These are phyloP conservation scores for Rafetus swinhoei DNA, from an alignment of 2,113 vertebrate genomes.

Conservation along the genomic window DNA sequence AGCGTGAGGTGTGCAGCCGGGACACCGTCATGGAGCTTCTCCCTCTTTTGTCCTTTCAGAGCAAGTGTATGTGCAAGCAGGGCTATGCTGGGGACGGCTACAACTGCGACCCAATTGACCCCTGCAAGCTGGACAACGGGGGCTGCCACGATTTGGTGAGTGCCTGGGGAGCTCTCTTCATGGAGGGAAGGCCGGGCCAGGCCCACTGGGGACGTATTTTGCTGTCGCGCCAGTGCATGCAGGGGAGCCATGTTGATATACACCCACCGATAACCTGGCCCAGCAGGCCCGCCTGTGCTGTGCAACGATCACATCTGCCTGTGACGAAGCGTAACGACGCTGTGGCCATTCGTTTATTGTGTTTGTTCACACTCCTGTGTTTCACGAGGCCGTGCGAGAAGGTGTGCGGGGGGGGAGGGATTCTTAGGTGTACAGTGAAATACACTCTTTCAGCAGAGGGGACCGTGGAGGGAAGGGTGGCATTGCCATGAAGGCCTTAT, in stretches of 20 bases:
- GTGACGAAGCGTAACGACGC: not conserved
- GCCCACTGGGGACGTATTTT: not conserved
- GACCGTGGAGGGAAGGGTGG: not conserved
- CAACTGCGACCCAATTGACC: constrained; percentile 85
- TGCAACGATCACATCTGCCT: not conserved
- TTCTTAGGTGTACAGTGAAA: not conserved
- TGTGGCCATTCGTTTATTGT: not conserved
- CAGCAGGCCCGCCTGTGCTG: not conserved
- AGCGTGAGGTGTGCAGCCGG: too few relatives aligned
- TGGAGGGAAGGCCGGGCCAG: not conserved
- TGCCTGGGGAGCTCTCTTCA: not conserved
- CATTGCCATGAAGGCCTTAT: not conserved
- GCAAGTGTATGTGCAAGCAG: constrained; percentile 88
- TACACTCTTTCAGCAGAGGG: not conserved
- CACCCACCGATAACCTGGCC: not conserved
- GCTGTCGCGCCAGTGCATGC: fast-evolving
- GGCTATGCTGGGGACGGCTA: constrained; percentile 89
- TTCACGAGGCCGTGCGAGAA: not conserved
- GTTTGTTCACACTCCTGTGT: not conserved
- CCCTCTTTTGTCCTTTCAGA: constrained; percentile 76
- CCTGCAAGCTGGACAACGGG: constrained; percentile 85
- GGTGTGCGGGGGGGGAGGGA: too few relatives aligned
- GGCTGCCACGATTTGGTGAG: constrained; percentile 91
- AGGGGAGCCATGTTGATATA: not conserved
- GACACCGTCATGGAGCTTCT: not conserved